Conservation (phyloP, 2,113 vertebrate genomes). For the Calypte anna region DNA sequence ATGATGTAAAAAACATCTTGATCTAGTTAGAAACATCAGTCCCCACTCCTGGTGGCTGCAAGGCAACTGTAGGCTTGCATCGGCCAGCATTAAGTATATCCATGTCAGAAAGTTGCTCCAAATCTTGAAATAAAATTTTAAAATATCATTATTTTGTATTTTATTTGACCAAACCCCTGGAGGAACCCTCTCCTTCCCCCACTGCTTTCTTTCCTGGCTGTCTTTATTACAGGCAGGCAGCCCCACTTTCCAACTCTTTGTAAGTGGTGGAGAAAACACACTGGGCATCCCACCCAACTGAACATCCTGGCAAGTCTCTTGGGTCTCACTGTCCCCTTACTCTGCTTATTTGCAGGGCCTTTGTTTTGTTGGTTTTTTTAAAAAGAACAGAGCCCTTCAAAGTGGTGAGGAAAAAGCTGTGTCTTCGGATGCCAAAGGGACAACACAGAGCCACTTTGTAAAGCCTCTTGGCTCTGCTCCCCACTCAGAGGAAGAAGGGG, state of each 20-base stretch:
- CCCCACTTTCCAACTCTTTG: background rate
- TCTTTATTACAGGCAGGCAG: background rate
- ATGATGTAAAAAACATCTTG: background rate
- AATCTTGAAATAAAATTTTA: background rate
- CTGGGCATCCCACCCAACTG: background rate
- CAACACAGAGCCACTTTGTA: slow-evolving; percentile 28
- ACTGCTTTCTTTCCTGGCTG: background rate
- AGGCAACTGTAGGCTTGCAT: background rate
- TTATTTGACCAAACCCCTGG: background rate
- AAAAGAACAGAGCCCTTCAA: background rate
- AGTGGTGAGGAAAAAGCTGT: background rate
- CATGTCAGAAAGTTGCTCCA: background rate
- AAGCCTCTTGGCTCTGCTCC: background rate
- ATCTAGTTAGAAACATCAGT: background rate
- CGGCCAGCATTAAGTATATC: background rate
- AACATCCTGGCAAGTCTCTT: background rate
- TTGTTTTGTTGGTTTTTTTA: background rate
- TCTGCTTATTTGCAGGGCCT: background rate
- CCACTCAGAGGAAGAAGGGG: background rate
- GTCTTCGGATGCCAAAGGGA: background rate
- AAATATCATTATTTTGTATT: background rate
- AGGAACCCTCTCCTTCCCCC: background rate
- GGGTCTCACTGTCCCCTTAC: background rate
- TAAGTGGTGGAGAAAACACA: background rate
- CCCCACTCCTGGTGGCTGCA: background rate